These are phyloP conservation scores for Calidris pugnax DNA, from an alignment of 2,113 vertebrate species.

Conservation along the genomic window DNA sequence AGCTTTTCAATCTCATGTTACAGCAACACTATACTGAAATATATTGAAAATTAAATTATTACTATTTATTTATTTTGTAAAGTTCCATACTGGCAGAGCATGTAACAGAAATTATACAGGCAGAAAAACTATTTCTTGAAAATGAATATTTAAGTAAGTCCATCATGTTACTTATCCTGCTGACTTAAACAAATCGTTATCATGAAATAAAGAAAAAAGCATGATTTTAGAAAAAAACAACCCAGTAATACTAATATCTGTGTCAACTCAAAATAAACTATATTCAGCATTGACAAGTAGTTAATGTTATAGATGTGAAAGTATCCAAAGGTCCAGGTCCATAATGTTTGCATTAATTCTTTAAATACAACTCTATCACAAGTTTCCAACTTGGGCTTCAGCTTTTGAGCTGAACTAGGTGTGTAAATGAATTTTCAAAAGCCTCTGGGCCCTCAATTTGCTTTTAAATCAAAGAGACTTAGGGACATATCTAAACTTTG, in stretches of 20 bases:
- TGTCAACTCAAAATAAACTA: not conserved
- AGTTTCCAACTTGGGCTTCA: not conserved
- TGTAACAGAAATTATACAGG: not conserved
- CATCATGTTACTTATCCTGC: not conserved
- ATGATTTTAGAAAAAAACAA: not conserved
- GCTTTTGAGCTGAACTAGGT: not conserved
- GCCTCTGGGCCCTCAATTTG: not conserved
- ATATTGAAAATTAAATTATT: not conserved
- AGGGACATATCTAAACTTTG: not conserved
- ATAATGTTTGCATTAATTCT: not conserved
- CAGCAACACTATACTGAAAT: not conserved
- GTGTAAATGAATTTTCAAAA: not conserved
- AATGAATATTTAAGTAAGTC: not conserved
- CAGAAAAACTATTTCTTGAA: not conserved
- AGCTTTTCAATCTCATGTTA: not conserved
- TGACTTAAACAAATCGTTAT: not conserved
- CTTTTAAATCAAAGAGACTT: not conserved
- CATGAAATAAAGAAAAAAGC: not conserved
- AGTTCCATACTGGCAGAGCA: not conserved
- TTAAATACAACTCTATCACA: not conserved
- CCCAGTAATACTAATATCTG: not conserved
- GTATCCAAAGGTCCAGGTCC: not conserved
- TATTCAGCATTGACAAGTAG: not conserved
- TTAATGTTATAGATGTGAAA: not conserved
- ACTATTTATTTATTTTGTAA: not conserved